These are phyloP conservation scores for Colistium nudipinnis DNA, from an alignment of 2,113 vertebrate genomes.

Conservation along the genomic window DNA sequence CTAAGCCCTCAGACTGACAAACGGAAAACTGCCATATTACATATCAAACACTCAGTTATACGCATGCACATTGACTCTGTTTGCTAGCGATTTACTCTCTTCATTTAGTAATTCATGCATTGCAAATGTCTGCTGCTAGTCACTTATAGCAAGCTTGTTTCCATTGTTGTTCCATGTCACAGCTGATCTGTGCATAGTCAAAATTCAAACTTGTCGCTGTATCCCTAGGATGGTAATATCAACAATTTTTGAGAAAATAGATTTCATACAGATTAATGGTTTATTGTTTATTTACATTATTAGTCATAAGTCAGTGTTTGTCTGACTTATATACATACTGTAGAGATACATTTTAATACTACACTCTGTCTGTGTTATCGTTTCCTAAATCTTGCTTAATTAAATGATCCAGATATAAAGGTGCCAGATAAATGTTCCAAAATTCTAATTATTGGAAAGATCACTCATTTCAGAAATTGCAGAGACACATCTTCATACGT, in stretches of 20 bases:
- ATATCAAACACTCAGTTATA: constrained; percentile 40
- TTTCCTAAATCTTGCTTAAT: no score
- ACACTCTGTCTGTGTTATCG: no score
- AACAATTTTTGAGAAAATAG: background rate
- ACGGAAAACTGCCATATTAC: constrained; percentile 75
- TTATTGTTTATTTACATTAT: no score
- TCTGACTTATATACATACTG: no score
- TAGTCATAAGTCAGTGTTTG: no score
- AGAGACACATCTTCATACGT: no score
- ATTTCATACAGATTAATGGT: background rate
- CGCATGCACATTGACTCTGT: constrained; percentile 41
- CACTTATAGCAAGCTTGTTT: constrained; percentile 47
- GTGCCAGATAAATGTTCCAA: no score
- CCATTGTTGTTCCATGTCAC: background rate
- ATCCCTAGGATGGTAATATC: background rate
- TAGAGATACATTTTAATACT: no score
- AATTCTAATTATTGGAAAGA: no score
- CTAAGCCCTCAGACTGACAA: constrained; percentile 75
- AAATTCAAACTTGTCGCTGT: background rate
- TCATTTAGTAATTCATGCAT: constrained; percentile 55
- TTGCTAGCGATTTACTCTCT: constrained; percentile 58
- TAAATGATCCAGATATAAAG: no score
- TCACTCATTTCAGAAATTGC: no score
- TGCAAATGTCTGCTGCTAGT: constrained; percentile 36
- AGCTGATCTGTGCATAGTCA: constrained; percentile 21